Evolutionary conservation across 2,888 invertebrate species (phyloP).

Genomic region (Hirtodrosophila cameraria): DNA sequence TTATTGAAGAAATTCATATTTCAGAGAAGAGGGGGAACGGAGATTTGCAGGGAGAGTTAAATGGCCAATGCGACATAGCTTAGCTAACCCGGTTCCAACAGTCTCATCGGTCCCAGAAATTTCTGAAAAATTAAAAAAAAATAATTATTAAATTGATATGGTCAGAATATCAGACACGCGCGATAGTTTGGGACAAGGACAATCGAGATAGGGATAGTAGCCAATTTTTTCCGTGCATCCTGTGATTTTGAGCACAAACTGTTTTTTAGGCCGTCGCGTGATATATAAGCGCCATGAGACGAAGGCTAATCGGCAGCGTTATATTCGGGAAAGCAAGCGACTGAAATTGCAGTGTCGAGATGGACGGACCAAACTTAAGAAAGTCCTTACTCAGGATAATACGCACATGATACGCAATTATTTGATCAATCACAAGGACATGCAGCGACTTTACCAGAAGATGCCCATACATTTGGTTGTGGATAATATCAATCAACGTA

Average conservation of each 20-base stretch:
- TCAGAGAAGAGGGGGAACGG: too few species aligned
- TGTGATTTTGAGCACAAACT: not conserved
- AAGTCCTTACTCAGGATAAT: conserved; percentile 70
- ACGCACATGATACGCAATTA: conserved; percentile 78
- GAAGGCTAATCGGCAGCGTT: conserved; percentile 69
- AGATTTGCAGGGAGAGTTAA: too few species aligned
- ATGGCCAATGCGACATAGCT: too few species aligned
- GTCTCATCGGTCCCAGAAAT: too few species aligned
- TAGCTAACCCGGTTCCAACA: too few species aligned
- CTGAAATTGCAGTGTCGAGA: conserved; percentile 79
- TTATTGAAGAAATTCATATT: not conserved
- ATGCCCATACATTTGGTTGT: conserved; percentile 81
- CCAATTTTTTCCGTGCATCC: too few species aligned
- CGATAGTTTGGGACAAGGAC: too few species aligned
- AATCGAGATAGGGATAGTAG: too few species aligned
- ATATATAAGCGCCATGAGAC: conserved; percentile 73
- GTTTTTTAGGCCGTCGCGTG: conserved; percentile 67
- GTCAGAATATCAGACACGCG: too few species aligned
- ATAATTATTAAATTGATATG: too few species aligned
- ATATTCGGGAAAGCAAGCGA: conserved; percentile 55
- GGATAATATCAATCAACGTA: conserved; percentile 83
- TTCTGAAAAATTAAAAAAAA: too few species aligned
- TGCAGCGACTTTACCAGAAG: conserved; percentile 81
- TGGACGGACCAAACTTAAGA: conserved; percentile 79
- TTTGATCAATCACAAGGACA: conserved; percentile 80